Base-by-base conservation (phyloP, 2,113 vertebrate species). In the Stegastes partitus region DNA sequence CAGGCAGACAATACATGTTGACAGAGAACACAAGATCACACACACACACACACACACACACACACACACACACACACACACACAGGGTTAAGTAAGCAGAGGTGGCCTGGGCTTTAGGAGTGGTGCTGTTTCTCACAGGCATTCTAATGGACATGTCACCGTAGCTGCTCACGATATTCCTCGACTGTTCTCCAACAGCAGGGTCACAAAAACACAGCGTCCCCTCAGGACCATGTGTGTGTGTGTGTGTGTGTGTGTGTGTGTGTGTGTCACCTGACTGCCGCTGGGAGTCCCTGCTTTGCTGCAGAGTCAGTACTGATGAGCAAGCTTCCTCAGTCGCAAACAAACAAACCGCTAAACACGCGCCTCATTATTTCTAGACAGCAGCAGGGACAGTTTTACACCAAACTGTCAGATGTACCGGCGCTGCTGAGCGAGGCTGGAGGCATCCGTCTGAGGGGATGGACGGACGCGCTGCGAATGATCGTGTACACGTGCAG, bases 131-230 rank as follows among this genome's bases (percentile, higher is more conserved):
- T 92, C 83, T 81, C 89, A 83, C 71, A 58, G 53, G 44, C 79
- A 68, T 64, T 82, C 84, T 80, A 90, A 87, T 53, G 68, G 75
- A 78, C 68, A 74, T 77, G 77, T 77, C 75, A 74, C 83, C 21
- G 34, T 58, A n/a, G 53, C 59, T 45, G 77, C 71, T 63, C 47
- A 65, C 55, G 71, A 25, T 77, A 67, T 74, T 87, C 25, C 31
- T 79, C 58, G 31, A 6, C 47, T 74, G 82, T 84, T 62, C 12
- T 80, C 28, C 15, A 4, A 72, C 49, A 54, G 50, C 68, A 72
- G 63, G 66, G 84, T 89, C 82, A 87, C 81, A 80, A 81, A 56
- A 84, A 77, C 75, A 69, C 4, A 0, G 19, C 37, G 74, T 72
- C 72, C 68, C 59, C 45, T 79, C 14, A 56, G 68, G 80, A 82